Evolutionary conservation across 2,113 vertebrate species (phyloP).

Genomic region (Plotosus lineatus): DNA sequence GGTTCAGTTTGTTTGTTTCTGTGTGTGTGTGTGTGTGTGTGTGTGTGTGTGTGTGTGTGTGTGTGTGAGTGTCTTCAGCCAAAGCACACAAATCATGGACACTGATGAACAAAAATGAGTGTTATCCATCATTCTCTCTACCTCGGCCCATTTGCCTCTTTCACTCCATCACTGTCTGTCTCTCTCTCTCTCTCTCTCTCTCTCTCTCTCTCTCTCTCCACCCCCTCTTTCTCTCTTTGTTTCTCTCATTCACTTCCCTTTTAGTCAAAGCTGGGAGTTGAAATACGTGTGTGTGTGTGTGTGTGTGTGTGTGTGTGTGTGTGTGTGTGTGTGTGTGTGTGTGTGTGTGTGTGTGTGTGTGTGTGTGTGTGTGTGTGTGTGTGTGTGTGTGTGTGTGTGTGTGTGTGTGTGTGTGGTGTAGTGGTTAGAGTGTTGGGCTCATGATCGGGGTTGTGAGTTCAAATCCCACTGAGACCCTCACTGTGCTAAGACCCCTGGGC

Average conservation of each 20-base stretch:
- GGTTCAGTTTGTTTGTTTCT: slow-evolving; percentile 12
- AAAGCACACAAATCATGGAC: slow-evolving; percentile 58
- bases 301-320: slow-evolving; percentile 46
- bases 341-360: slow-evolving; percentile 55
- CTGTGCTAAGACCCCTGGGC: no score
- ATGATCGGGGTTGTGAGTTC: no score
- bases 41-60: slow-evolving; percentile 41
- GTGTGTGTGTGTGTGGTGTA: background rate
- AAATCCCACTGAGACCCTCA: no score
- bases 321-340: slow-evolving; percentile 69
- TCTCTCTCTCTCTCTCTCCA: background rate
- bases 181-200: slow-evolving; percentile 40
- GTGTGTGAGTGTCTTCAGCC: slow-evolving; percentile 45
- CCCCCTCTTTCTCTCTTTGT: background rate
- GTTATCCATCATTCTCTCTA: slow-evolving; percentile 62
- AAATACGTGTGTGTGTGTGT: slow-evolving; percentile 52
- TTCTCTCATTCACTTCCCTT: background rate
- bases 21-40: slow-evolving; percentile 10
- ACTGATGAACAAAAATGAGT: slow-evolving; percentile 67
- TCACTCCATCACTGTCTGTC: slow-evolving; percentile 46
- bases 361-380: background rate
- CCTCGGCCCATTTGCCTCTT: slow-evolving; percentile 48
- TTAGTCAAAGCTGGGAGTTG: slow-evolving; percentile 62
- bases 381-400: background rate
- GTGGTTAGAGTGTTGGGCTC: no score